phyloP scores from a whole-genome alignment of 1,140 invertebrate genomes.

The Tachypleus tridentatus region DNA sequence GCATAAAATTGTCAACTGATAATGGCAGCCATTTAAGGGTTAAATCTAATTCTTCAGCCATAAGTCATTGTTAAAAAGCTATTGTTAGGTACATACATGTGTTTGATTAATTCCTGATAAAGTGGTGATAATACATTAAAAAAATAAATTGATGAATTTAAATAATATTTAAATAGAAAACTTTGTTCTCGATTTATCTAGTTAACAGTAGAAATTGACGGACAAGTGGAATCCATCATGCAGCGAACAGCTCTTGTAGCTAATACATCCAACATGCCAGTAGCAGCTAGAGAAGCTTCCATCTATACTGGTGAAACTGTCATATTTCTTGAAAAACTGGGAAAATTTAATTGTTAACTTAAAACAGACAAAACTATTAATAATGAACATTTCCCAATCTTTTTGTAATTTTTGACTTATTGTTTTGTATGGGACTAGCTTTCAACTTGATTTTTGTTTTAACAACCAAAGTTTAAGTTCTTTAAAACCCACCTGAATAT shows the following conservation, averaged over 20 bases:
- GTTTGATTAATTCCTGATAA: too few relatives aligned
- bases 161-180: too few relatives aligned
- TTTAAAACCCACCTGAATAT: too few relatives aligned
- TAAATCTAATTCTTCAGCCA: too few relatives aligned
- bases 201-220: conserved; percentile 92
- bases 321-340: conserved; percentile 5
- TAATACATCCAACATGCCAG: conserved; percentile 99
- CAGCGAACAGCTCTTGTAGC: conserved; percentile 97
- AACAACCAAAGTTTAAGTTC: too few relatives aligned
- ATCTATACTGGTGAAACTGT: conserved; percentile 79
- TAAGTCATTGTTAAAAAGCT: too few relatives aligned
- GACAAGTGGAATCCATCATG: conserved; percentile 93
- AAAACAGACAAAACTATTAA: not conserved
- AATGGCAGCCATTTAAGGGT: too few relatives aligned
- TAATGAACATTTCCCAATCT: not conserved
- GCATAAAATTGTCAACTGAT: too few relatives aligned
- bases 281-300: conserved; percentile 98
- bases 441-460: too few relatives aligned
- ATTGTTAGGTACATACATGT: too few relatives aligned
- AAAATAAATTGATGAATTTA: too few relatives aligned
- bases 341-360: not conserved
- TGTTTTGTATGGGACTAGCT: not conserved
- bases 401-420: not conserved
- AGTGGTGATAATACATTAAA: too few relatives aligned
- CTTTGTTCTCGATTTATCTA: conserved; percentile 20